Evolutionary conservation across 2,113 vertebrate genomes (phyloP).

Genomic region (Cynopterus brachyotis): DNA sequence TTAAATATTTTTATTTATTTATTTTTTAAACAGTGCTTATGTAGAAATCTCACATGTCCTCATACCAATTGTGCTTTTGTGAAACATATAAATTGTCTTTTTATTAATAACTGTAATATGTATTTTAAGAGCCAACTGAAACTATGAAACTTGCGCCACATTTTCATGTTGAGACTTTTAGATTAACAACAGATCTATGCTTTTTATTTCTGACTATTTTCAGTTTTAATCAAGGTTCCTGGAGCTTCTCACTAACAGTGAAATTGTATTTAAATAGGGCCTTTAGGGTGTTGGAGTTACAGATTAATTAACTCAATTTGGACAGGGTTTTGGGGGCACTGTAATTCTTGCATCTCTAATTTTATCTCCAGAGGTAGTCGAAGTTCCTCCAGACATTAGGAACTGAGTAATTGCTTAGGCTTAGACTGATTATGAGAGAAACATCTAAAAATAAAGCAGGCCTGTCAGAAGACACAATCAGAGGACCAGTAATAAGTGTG

Average conservation of each 20-base stretch:
- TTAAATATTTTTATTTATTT: neutral
- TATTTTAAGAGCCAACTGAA: slow-evolving; percentile 57
- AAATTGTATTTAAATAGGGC: slow-evolving; percentile 80
- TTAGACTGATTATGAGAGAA: slow-evolving; percentile 52
- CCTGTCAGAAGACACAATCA: slow-evolving; percentile 19
- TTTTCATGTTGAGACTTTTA: slow-evolving; percentile 59
- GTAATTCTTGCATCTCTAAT: slow-evolving; percentile 65
- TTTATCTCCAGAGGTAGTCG: slow-evolving; percentile 64
- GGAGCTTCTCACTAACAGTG: slow-evolving; percentile 65
- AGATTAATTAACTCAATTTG: slow-evolving; percentile 78
- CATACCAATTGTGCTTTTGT: slow-evolving; percentile 17
- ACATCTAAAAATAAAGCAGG: slow-evolving; percentile 35
- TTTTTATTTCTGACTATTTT: slow-evolving; percentile 58
- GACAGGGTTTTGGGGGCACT: slow-evolving; percentile 64
- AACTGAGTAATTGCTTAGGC: slow-evolving; percentile 67
- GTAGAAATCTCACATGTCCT: slow-evolving; percentile 37
- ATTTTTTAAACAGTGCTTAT: neutral
- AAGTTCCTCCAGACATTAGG: slow-evolving; percentile 59
- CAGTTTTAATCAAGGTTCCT: slow-evolving; percentile 73
- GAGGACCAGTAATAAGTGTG: neutral
- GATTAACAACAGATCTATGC: slow-evolving; percentile 58
- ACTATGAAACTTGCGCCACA: slow-evolving; percentile 13
- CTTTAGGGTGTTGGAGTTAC: slow-evolving; percentile 66
- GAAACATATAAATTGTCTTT: slow-evolving; percentile 47
- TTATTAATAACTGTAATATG: slow-evolving; percentile 58